Percentiles rank a stretch among this genome's conserved stretches.
These are phyloP conservation scores for Stictonetta naevosa DNA, from an alignment of 2,113 vertebrate species.

Conservation along the genomic window DNA sequence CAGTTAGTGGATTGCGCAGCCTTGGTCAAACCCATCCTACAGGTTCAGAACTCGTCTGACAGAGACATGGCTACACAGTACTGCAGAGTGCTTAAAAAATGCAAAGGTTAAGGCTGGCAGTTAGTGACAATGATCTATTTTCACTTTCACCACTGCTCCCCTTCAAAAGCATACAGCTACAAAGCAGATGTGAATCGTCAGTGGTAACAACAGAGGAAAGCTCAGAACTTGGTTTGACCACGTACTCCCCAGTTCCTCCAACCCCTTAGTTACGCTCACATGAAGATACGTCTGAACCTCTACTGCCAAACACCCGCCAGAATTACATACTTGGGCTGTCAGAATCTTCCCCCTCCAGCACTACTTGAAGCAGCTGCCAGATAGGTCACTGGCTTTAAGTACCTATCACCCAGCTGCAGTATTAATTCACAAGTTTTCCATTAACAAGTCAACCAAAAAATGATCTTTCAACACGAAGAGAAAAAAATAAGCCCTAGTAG, in stretches of 20 bases:
- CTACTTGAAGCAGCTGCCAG: background rate
- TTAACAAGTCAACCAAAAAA: background rate
- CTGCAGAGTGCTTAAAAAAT: background rate
- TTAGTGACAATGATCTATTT: background rate
- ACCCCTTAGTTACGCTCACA: background rate
- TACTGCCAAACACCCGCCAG: background rate
- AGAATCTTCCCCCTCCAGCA: background rate
- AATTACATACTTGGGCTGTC: fast-evolving
- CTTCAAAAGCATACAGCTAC: background rate
- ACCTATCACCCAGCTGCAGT: background rate
- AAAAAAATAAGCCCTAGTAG: background rate
- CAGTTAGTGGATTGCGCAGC: background rate
- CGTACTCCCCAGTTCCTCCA: background rate
- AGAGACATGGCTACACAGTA: background rate
- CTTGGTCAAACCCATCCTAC: background rate
- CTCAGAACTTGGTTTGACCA: background rate
- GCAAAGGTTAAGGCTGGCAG: background rate
- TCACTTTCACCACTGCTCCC: background rate
- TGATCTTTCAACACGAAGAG: background rate
- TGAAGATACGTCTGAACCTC: background rate
- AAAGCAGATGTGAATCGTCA: background rate
- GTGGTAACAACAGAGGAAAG: background rate
- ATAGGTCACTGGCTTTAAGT: background rate
- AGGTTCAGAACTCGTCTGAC: background rate
- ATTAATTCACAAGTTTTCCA: background rate